Evolutionary conservation across 2,888 invertebrate genomes (phyloP).

Genomic region (Masnerella sp.): DNA sequence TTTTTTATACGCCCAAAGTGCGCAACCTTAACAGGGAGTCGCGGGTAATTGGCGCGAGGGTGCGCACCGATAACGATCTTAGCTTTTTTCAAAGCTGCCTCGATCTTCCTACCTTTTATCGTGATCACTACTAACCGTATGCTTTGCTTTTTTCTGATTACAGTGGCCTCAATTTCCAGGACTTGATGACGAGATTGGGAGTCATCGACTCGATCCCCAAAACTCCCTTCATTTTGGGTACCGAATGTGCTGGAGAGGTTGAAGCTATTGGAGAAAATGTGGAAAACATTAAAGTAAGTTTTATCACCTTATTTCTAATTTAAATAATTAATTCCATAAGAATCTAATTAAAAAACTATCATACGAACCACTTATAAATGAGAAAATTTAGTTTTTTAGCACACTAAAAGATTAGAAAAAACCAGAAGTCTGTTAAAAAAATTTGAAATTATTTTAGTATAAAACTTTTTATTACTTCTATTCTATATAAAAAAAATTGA

Average conservation of each 20-base stretch:
- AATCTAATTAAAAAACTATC: no score
- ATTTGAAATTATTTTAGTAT: no score
- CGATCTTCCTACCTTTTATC: constrained; percentile 4
- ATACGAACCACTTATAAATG: no score
- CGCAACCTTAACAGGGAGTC: constrained; percentile 9
- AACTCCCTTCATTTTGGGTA: constrained; percentile 92
- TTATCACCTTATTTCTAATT: no score
- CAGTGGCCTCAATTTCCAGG: constrained; percentile 94
- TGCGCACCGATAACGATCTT: constrained; percentile 29
- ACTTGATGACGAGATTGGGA: constrained; percentile 92
- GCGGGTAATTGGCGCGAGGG: constrained; percentile 33
- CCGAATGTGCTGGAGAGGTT: constrained; percentile 91
- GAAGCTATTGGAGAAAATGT: constrained; percentile 89
- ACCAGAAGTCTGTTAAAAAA: no score
- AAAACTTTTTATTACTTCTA: no score
- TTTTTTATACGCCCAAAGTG: constrained; percentile 25
- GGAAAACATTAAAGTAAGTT: constrained; percentile 85
- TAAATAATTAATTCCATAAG: no score
- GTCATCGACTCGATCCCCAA: constrained; percentile 93
- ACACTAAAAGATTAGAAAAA: no score
- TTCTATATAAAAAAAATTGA: no score
- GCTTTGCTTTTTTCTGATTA: constrained; percentile 75
- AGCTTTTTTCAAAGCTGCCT: constrained; percentile 6
- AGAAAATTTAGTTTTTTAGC: no score
- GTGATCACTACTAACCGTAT: background rate